Percentiles rank a stretch among this genome's conserved stretches.
Conservation (phyloP, 2,888 invertebrate genomes). For the Lumbricus terrestris region DNA sequence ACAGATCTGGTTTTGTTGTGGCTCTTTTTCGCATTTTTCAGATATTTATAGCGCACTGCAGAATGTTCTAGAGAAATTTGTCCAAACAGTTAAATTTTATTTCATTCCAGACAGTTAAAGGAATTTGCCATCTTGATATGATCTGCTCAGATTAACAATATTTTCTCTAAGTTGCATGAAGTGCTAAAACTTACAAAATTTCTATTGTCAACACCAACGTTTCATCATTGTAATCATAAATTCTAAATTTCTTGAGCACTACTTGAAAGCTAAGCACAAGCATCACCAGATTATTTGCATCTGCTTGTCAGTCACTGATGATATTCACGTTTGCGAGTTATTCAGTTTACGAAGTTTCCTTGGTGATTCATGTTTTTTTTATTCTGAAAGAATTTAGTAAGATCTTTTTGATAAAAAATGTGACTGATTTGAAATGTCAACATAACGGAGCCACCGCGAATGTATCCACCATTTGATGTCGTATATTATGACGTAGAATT, state of each 20-base stretch:
- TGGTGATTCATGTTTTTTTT: background rate
- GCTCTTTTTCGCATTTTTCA: background rate
- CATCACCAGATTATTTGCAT: too few species aligned
- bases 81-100: background rate
- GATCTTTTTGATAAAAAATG: background rate
- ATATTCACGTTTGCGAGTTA: background rate
- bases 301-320: background rate
- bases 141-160: background rate
- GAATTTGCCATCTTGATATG: background rate
- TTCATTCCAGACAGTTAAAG: too few species aligned
- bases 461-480: background rate
- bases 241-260: too few species aligned
- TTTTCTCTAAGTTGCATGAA: background rate
- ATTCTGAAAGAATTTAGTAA: background rate
- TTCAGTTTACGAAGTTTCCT: background rate
- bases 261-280: too few species aligned
- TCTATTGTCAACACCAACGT: too few species aligned
- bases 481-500: background rate
- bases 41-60: background rate
- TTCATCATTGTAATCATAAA: too few species aligned
- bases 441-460: background rate
- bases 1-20: background rate
- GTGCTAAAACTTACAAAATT: background rate
- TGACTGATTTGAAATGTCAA: background rate
- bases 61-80: background rate